Conservation (phyloP, 2,888 invertebrate genomes). For the Notodonta ziczac region DNA sequence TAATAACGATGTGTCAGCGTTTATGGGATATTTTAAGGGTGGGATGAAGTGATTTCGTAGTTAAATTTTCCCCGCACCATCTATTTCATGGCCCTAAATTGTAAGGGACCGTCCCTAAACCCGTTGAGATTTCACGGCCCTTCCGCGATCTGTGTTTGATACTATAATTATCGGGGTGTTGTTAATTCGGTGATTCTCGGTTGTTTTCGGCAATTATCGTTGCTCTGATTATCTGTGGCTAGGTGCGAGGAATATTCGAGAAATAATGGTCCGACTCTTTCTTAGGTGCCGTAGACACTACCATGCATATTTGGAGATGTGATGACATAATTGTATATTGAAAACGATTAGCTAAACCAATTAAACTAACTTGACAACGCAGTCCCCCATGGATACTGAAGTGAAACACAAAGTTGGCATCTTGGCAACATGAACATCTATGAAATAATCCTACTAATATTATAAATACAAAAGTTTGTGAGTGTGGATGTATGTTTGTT, state of each 20-base stretch:
- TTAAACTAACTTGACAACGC: too few relatives aligned
- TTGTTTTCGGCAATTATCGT: constrained; percentile 13
- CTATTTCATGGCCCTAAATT: constrained; percentile 51
- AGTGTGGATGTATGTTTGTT: too few relatives aligned
- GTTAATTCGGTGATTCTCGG: constrained; percentile 26
- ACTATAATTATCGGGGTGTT: constrained; percentile 46
- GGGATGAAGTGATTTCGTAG: constrained; percentile 22
- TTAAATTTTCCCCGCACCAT: constrained; percentile 44
- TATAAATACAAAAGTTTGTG: too few relatives aligned
- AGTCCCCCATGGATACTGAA: too few relatives aligned
- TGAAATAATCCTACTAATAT: too few relatives aligned
- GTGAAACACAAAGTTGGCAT: too few relatives aligned
- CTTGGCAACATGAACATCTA: too few relatives aligned
- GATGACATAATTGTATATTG: too few relatives aligned
- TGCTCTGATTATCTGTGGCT: constrained; percentile 8
- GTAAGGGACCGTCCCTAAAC: constrained; percentile 35
- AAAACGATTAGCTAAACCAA: too few relatives aligned
- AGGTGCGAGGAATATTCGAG: constrained; percentile 5
- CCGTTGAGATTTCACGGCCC: constrained; percentile 49
- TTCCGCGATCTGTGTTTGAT: constrained; percentile 43
- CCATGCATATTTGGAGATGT: too few relatives aligned
- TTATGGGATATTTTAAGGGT: constrained; percentile 15
- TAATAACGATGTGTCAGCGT: constrained; percentile 39
- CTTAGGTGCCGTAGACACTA: too few relatives aligned
- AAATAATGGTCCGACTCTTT: neutral